A percentile compares a stretch with the other conserved stretches of the same genome.
These are phyloP conservation scores for Acrossocheilus fasciatus DNA, from an alignment of 2,797 vertebrate genomes.

Conservation along the genomic window DNA sequence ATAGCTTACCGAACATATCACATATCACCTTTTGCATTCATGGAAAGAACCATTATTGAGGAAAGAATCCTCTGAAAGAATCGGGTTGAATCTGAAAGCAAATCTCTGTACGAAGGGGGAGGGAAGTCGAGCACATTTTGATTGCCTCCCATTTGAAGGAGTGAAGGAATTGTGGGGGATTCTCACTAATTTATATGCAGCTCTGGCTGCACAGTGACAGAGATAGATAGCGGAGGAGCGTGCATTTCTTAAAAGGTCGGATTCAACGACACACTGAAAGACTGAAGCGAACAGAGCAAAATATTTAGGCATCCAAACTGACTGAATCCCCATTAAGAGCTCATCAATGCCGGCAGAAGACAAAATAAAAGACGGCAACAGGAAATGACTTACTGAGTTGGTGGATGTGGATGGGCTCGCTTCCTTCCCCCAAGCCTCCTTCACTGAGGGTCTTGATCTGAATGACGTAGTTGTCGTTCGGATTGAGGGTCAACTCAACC, in stretches of 20 bases:
- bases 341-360: slow-evolving; percentile 51
- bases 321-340: slow-evolving; percentile 63
- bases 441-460: slow-evolving; percentile 88
- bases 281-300: slow-evolving; percentile 62
- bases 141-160: slow-evolving; percentile 62
- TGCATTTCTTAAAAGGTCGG: slow-evolving; percentile 78
- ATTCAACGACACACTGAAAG: slow-evolving; percentile 58
- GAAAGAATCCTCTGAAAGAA: slow-evolving; percentile 53
- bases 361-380: slow-evolving; percentile 26
- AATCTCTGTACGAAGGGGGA: slow-evolving; percentile 40
- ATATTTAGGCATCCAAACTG: slow-evolving; percentile 65
- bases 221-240: slow-evolving; percentile 74
- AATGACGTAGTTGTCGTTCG: slow-evolving; percentile 88
- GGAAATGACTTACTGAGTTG: slow-evolving; percentile 84
- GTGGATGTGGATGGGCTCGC: slow-evolving; percentile 92
- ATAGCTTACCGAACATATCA: slow-evolving; percentile 3
- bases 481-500: slow-evolving; percentile 83
- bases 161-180: slow-evolving; percentile 37
- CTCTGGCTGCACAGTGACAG: slow-evolving; percentile 73
- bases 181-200: slow-evolving; percentile 76
- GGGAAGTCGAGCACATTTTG: slow-evolving; percentile 64
- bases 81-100: slow-evolving; percentile 67
- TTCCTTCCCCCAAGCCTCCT: slow-evolving; percentile 89
- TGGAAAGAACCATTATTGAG: not conserved
- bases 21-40: not conserved